Evolutionary conservation across 92 coral and sea anemone genomes (phyloP).

Genomic region (Epizoanthus scotinus): DNA sequence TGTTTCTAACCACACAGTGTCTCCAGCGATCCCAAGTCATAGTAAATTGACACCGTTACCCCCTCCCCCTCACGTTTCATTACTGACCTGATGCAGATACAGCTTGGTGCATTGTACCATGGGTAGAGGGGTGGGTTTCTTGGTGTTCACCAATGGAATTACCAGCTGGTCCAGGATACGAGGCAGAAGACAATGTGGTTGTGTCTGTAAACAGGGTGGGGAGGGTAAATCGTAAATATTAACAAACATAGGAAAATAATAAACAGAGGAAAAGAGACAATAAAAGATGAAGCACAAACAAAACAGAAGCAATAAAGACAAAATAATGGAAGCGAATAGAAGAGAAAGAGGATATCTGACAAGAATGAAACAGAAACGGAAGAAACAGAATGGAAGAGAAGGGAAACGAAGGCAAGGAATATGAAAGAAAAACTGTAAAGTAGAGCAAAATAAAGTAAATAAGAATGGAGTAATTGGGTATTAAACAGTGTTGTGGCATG

Average conservation of each 20-base stretch:
- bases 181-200: slow-evolving; percentile 88
- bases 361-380: not conserved
- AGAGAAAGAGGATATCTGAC: not conserved
- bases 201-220: slow-evolving; percentile 52
- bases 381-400: not conserved
- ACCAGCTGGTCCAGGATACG: slow-evolving; percentile 87
- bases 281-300: not conserved
- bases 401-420: not conserved
- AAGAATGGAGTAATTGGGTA: too few species aligned
- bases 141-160: slow-evolving; percentile 78
- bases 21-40: too few species aligned
- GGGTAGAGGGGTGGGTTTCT: slow-evolving; percentile 70
- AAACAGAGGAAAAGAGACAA: not conserved
- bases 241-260: not conserved
- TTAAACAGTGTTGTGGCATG: too few species aligned
- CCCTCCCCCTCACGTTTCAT: not conserved
- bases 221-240: not conserved
- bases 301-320: not conserved
- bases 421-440: not conserved
- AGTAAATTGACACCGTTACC: not conserved
- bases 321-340: not conserved
- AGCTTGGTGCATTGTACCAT: slow-evolving; percentile 77
- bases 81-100: slow-evolving; percentile 77
- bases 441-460: too few species aligned
- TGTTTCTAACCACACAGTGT: too few species aligned